These are phyloP conservation scores for Chirona hameri DNA, from an alignment of 2,888 invertebrate species.

Conservation along the genomic window DNA sequence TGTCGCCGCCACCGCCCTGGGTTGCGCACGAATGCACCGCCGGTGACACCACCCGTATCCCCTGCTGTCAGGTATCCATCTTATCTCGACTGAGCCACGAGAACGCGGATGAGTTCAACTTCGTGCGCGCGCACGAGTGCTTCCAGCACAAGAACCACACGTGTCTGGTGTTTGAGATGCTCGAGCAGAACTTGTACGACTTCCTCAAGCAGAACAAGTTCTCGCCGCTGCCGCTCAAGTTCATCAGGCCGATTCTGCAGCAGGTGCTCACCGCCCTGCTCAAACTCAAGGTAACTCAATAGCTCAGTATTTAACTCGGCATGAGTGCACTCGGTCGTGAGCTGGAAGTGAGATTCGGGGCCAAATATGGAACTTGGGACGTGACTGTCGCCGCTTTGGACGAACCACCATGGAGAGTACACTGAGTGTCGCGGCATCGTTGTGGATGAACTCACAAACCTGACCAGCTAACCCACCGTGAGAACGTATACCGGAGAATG, in stretches of 20 bases:
- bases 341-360: too few relatives aligned
- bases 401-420: too few relatives aligned
- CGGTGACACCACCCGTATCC: too few relatives aligned
- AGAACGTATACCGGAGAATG: too few relatives aligned
- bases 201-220: slow-evolving; percentile 99
- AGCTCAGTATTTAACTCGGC: too few relatives aligned
- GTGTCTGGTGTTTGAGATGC: slow-evolving; percentile 99
- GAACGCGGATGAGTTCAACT: slow-evolving; percentile 99
- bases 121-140: slow-evolving; percentile 99
- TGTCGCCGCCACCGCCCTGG: not conserved
- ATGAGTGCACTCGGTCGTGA: too few relatives aligned
- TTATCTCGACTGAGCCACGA: slow-evolving; percentile 89
- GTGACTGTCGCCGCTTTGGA: too few relatives aligned
- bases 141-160: slow-evolving; percentile 99
- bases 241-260: slow-evolving; percentile 97
- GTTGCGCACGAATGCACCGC: too few relatives aligned
- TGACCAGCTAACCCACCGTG: too few relatives aligned
- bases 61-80: slow-evolving; percentile 66
- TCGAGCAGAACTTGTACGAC: slow-evolving; percentile 99
- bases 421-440: too few relatives aligned
- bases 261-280: slow-evolving; percentile 82
- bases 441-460: too few relatives aligned
- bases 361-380: too few relatives aligned
- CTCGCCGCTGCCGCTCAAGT: slow-evolving; percentile 95
- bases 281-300: slow-evolving; percentile 68